Base-by-base conservation (phyloP, 2,797 vertebrate species). In the Moxostoma hubbsi region DNA sequence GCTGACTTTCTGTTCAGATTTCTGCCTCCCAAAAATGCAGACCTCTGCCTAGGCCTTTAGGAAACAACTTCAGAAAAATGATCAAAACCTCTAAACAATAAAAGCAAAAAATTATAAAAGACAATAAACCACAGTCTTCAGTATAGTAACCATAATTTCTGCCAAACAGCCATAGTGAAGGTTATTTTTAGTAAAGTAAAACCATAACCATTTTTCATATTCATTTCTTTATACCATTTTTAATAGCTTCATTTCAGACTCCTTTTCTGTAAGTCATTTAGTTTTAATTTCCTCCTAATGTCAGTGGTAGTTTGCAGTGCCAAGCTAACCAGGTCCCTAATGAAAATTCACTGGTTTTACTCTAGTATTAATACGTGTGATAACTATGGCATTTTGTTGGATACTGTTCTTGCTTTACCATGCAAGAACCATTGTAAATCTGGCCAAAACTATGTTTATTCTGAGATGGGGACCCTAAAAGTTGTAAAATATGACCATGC, bases 1-100 rank as follows among this genome's bases (percentile, higher is more conserved):
- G 55, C 75, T 77, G 36, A 87, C 86, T 77, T 92, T 93, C 76
- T 92, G 86, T 73, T 87, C 86, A 83, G n/a, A 93, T 77, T 86
- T 93, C 89, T 15, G 86, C 85, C 84, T 79, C 82, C 36, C 63
- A 90, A 43, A 5, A 83, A 64, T 15, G 62, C 43, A 47, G 36
- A 63, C 66, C 49, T 79, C 57, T 11, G 24, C 53, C 46, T 54
- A n/a, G n/a, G 46, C 15, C 50, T 76, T 78, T 18, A 36, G 8
- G n/a, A 45, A 45, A 58, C 59, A 16, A 36, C 16, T 5, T 13
- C 6, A 55, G 15, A 64, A 36, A 65, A 15, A 46, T 46, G 5
- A 54, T 50, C 55, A n/a, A 57, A 70, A 47, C 36, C 9, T 46
- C 1, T 51, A 12, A 11, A 50, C 64, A 11, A 68, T 58, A 24